Base-by-base conservation (phyloP, 2,113 vertebrate genomes). In the Brachionichthys hirsutus region DNA sequence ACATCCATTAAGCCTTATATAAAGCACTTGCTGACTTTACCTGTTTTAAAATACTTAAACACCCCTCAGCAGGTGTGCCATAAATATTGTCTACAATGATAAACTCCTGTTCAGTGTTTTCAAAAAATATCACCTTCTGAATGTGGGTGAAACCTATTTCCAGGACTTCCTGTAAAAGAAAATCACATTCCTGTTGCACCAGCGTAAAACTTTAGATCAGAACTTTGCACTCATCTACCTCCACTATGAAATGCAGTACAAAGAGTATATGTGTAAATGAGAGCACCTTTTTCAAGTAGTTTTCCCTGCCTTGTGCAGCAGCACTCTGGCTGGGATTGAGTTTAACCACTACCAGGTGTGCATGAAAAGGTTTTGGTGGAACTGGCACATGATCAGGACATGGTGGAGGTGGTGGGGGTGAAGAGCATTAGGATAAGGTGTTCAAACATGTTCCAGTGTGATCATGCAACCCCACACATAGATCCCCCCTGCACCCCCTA, bases 281-380 rank as follows among this genome's bases (percentile, higher is more conserved):
- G 54, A 69, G 51, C 52, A 53, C n/a, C 49, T 47, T 56, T 64
- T 59, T 63, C 41, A 24, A 54, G 59, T 61, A 54, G 56, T 61
- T 60, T 54, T 30, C 67, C 45, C 22, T 47, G 46, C 70, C 63
- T 30, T 8, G 8, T 60, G 70, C 60, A 79, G 72, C 67, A 54
- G 75, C 41, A 12, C 63, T 75, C 77, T 35, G 51, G 57, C 73
- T 73, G 70, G 74, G 85, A 87, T 87, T 83, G 79, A 83, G 77
- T 63, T 76, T 91, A 92, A 92, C 81, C 85, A 88, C 82, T 84
- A 88, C 85, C 90, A 92, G 88, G 88, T 91, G 91, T 75, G 52
- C 75, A 71, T 81, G 72, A 67, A 85, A 80, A 82, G 56, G 56
- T 89, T 85, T 84, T 86, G 78, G 85, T 53, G 47, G 78, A 80